phyloP scores from a whole-genome alignment of 2,888 invertebrate genomes.

The Liodrosophila aerea region DNA sequence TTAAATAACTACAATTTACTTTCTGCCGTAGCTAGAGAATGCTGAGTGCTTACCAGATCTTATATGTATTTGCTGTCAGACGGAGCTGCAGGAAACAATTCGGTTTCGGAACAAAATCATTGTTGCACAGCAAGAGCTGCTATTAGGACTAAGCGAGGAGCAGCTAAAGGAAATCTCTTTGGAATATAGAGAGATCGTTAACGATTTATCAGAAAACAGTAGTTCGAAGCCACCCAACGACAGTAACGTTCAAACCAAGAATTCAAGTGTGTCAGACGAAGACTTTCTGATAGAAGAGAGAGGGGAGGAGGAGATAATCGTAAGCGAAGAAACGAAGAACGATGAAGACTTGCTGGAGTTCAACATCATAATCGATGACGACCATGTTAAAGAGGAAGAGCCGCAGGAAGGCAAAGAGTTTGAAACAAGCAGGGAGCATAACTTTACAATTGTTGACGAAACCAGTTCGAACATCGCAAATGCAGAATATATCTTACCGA shows the following conservation, averaged over 20 bases:
- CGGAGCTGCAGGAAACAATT: constrained; percentile 41
- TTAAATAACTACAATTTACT: neutral
- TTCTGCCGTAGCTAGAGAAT: constrained; percentile 34
- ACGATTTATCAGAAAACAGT: constrained; percentile 4
- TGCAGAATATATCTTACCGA: constrained; percentile 21
- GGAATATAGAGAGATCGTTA: constrained; percentile 28
- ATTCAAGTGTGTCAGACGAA: neutral
- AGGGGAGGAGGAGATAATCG: constrained; percentile 3
- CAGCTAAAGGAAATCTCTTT: constrained; percentile 31
- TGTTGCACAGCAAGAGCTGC: constrained; percentile 40
- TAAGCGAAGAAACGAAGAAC: constrained; percentile 6
- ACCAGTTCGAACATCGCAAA: neutral
- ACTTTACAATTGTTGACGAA: constrained; percentile 2
- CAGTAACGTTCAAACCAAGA: constrained; percentile 5
- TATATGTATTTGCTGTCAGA: constrained; percentile 52
- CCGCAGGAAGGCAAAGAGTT: constrained; percentile 6
- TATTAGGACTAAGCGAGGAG: constrained; percentile 30
- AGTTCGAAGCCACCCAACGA: neutral
- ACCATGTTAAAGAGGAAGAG: constrained; percentile 14
- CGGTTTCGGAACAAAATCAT: constrained; percentile 48
- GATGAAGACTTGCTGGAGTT: constrained; percentile 32
- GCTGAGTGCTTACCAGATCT: constrained; percentile 36
- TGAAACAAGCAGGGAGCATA: constrained; percentile 1
- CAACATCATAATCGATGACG: constrained; percentile 39
- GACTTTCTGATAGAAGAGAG: constrained; percentile 14